Conservation (phyloP, 1,140 invertebrate genomes). For the Mamestra configurata region DNA sequence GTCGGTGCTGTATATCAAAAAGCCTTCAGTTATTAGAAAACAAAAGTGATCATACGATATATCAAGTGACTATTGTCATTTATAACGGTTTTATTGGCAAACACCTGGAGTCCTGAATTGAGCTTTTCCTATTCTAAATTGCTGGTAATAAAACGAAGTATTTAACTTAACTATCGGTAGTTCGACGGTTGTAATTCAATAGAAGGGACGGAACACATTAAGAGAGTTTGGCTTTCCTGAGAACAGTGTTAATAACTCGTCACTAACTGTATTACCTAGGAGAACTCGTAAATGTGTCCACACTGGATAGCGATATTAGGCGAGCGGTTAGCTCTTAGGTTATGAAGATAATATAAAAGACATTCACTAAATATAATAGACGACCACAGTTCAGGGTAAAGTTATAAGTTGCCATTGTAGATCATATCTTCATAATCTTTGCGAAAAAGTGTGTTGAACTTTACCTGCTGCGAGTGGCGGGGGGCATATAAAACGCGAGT, state of each 20-base stretch:
- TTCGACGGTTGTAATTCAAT: conserved; percentile 22
- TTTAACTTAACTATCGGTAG: conserved; percentile 7
- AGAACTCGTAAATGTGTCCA: conserved; percentile 40
- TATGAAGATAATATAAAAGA: conserved; percentile 15
- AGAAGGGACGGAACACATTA: not conserved
- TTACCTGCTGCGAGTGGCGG: not conserved
- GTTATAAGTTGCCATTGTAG: too few relatives aligned
- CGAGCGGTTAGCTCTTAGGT: not conserved
- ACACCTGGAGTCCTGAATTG: conserved; percentile 30
- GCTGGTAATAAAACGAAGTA: conserved; percentile 12
- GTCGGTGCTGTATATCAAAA: conserved; percentile 32
- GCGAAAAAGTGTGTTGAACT: conserved; percentile 13
- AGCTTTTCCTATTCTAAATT: conserved; percentile 17
- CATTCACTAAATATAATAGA: conserved; percentile 8
- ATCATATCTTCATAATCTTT: not conserved
- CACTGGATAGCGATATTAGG: conserved; percentile 19
- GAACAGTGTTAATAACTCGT: conserved; percentile 18
- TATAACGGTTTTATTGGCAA: conserved; percentile 28
- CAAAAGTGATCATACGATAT: conserved; percentile 27
- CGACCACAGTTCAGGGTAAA: not conserved
- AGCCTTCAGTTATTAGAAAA: conserved; percentile 30
- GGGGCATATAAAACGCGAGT: conserved; percentile 6
- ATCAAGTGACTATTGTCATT: conserved; percentile 39
- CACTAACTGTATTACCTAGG: conserved; percentile 28
- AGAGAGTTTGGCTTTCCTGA: conserved; percentile 8